Evolutionary conservation across 2,113 vertebrate genomes (phyloP).

Genomic region (Saguinus midas): DNA sequence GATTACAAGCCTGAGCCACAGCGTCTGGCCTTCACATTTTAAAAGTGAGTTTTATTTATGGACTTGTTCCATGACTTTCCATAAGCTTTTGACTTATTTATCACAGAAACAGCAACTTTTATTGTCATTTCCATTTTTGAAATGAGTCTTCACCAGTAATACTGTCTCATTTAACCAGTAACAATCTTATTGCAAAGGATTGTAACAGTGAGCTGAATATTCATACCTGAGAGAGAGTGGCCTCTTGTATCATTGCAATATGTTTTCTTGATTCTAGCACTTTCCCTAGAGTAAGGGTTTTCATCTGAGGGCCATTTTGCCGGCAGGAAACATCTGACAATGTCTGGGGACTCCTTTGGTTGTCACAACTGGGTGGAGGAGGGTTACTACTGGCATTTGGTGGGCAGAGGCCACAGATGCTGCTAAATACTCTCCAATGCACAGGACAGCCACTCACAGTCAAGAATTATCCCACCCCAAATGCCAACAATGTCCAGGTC

Average conservation of each 20-base stretch:
- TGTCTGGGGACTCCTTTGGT: background rate
- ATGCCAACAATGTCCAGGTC: background rate
- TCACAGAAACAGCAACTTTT: background rate
- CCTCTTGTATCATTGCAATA: background rate
- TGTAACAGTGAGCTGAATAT: background rate
- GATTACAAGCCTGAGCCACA: too few species aligned
- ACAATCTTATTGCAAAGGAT: background rate
- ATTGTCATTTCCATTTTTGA: background rate
- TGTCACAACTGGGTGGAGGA: background rate
- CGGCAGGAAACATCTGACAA: background rate
- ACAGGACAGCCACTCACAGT: background rate
- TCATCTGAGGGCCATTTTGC: background rate
- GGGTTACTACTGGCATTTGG: background rate
- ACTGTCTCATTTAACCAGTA: background rate
- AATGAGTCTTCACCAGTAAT: background rate
- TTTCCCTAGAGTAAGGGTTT: background rate
- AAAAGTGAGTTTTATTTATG: background rate
- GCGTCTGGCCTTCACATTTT: too few species aligned
- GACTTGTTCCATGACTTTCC: background rate
- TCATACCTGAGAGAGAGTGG: background rate
- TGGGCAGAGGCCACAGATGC: background rate
- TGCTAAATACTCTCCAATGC: background rate
- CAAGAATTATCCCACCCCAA: background rate
- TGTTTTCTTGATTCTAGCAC: background rate
- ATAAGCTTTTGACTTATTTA: background rate